Conservation (phyloP, 2,113 vertebrate genomes). For the Hiodon alosoides region DNA sequence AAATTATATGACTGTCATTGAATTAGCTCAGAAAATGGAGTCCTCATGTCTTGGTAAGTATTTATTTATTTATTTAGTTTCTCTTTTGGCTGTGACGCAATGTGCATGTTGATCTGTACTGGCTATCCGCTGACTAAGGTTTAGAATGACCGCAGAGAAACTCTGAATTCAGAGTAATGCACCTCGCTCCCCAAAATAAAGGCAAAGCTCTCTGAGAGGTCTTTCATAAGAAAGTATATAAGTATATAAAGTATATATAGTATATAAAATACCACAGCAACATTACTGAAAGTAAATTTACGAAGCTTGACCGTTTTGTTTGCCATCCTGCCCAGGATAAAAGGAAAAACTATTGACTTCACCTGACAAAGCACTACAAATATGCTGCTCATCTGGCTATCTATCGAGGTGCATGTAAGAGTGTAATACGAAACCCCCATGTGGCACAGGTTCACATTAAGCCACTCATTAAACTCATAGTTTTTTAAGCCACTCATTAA, state of each 20-base stretch:
- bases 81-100: constrained; percentile 29
- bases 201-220: neutral
- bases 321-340: no score
- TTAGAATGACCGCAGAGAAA: constrained; percentile 34
- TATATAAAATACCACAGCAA: no score
- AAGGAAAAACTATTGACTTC: no score
- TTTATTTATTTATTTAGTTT: constrained; percentile 20
- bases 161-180: constrained; percentile 24
- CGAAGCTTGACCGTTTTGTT: no score
- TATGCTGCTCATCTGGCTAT: neutral
- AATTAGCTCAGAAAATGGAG: constrained; percentile 45
- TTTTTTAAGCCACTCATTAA: neutral
- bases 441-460: neutral
- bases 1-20: constrained; percentile 1
- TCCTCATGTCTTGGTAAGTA: constrained; percentile 6
- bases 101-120: constrained; percentile 29
- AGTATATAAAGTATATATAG: no score
- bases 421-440: constrained; percentile 13
- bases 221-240: no score
- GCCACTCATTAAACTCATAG: constrained; percentile 2
- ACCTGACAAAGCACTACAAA: neutral
- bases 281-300: no score
- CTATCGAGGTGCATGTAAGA: neutral
- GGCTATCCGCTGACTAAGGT: neutral
- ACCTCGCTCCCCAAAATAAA: neutral